Base-by-base conservation (phyloP, 2,888 invertebrate species). In the Callyntrura sp. region DNA sequence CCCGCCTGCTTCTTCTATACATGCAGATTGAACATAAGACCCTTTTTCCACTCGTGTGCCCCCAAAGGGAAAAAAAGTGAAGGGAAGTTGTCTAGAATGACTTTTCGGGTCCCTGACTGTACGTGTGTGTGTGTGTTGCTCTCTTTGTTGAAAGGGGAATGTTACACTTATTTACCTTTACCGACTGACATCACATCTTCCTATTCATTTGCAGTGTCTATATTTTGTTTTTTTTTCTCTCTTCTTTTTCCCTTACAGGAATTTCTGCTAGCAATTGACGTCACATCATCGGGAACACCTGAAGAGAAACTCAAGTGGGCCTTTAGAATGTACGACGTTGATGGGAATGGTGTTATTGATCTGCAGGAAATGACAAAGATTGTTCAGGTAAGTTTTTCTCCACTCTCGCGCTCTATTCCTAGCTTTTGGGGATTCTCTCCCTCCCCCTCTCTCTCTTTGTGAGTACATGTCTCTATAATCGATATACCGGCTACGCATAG, bases 281-380 rank as follows among this genome's bases (percentile, higher is more conserved):
- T 99, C 88, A 99, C 99, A 93, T 98, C 98, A 94, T 98, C 98
- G 94, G 99, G 98, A 92, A 98, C 98, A 93, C 98, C 99, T 35
- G 98, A 99, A 95, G 99, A 99, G 95, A 99, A 99, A 95, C 96
- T 99, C 93, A 99, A 99, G 95, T 99, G 99, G 98, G 99, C 99
- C 92, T 99, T 99, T 96, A 97, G 98, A 94, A 98, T 99, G 98
- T 99, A 99, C 95, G 99, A 99, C 95, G 99, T 99, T 68, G 99
- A 99, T 95, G 98, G 98, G 78, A 99, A 99, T 94, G 99, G 99
- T 91, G 98, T 98, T 94, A 99, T 99, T 95, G 99, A 99, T 95
- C 98, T 98, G 94, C 98, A 98, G 95, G 99, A 99, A 96, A 99
- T 99, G 99, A 98, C 98, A 93, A 99, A 99, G 96, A 99, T 99